Conservation (phyloP, 2,113 vertebrate species). For the Merops nubicus region DNA sequence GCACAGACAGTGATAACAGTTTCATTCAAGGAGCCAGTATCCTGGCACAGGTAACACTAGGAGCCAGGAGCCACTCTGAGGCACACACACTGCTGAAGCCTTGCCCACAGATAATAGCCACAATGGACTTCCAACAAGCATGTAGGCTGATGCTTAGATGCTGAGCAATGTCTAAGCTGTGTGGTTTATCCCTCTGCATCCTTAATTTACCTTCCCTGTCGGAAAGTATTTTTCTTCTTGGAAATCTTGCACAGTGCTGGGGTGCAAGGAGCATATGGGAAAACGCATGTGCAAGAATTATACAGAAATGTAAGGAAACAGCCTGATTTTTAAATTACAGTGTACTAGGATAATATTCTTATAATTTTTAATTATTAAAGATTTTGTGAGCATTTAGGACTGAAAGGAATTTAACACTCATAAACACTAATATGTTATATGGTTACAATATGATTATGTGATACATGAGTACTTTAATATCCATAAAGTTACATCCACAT, state of each 20-base stretch:
- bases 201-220: background rate
- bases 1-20: background rate
- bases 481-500: background rate
- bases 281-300: background rate
- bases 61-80: background rate
- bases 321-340: background rate
- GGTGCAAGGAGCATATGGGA: background rate
- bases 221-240: background rate
- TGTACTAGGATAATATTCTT: background rate
- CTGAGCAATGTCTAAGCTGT: background rate
- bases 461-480: background rate
- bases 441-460: background rate
- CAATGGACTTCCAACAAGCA: accelerated
- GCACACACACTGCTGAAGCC: background rate
- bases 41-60: background rate
- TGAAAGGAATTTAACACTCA: background rate
- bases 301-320: background rate
- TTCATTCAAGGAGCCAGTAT: background rate
- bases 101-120: background rate
- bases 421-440: background rate
- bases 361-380: background rate
- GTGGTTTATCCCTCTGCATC: background rate
- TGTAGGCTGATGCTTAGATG: background rate
- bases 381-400: background rate
- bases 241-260: background rate